Conservation (phyloP, 2,113 vertebrate genomes). For the Cromileptes altivelis region DNA sequence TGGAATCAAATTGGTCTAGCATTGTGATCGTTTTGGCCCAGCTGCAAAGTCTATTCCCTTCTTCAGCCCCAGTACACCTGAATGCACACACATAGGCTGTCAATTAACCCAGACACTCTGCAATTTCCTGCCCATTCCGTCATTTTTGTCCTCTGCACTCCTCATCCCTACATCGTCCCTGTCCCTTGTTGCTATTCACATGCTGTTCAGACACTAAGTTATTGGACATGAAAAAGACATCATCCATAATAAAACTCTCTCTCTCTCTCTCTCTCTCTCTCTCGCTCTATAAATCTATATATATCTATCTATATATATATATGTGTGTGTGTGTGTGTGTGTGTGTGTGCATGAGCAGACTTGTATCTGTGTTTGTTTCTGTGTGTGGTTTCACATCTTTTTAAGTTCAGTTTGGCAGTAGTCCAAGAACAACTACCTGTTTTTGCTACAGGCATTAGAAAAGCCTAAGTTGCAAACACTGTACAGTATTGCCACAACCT, state of each 20-base stretch:
- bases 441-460: background rate
- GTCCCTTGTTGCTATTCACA: background rate
- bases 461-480: background rate
- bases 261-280: background rate
- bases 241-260: constrained; percentile 2
- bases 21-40: constrained; percentile 23
- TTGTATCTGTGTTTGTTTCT: background rate
- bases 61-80: constrained; percentile 53
- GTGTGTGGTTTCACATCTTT: constrained; percentile 6
- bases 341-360: no score
- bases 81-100: constrained; percentile 50
- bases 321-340: no score
- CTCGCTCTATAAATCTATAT: no score
- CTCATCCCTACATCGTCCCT: constrained; percentile 34
- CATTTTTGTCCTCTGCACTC: constrained; percentile 34
- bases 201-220: constrained; percentile 5
- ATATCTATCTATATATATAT: no score
- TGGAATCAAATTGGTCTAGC: constrained; percentile 28
- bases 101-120: constrained; percentile 57
- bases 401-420: constrained; percentile 5
- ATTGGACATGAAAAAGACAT: constrained; percentile 30
- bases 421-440: background rate
- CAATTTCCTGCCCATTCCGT: constrained; percentile 45
- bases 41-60: constrained; percentile 11
- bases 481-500: background rate